phyloP scores from a whole-genome alignment of 2,888 invertebrate species.

The Cheilosia urbana region DNA sequence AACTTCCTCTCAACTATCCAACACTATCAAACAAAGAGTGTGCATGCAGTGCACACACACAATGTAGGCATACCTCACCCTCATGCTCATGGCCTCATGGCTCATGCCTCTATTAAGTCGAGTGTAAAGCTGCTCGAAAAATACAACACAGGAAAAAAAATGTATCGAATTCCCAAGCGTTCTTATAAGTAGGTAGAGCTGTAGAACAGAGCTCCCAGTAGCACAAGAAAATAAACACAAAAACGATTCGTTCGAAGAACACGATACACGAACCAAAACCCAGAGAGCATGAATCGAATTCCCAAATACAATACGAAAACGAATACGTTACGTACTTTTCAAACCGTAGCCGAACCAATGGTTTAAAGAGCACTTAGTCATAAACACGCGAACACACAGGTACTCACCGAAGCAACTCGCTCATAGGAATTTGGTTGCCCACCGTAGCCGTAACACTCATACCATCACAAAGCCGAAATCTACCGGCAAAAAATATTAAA shows the following conservation, averaged over 20 bases:
- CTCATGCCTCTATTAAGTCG: not conserved
- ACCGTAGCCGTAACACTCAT: constrained; percentile 24
- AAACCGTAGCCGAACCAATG: constrained; percentile 21
- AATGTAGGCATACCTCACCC: not conserved
- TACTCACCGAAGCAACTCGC: constrained; percentile 11
- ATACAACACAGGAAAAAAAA: constrained; percentile 17
- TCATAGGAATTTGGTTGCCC: not conserved
- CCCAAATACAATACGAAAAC: constrained; percentile 46
- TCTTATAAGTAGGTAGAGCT: constrained; percentile 27
- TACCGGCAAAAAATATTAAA: constrained; percentile 58
- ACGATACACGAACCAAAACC: constrained; percentile 44
- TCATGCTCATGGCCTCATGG: not conserved
- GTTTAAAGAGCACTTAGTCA: constrained; percentile 62
- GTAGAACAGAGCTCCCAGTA: too few relatives aligned
- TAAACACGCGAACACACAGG: constrained; percentile 37
- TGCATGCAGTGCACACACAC: not conserved
- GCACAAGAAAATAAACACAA: constrained; percentile 26
- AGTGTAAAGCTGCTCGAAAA: constrained; percentile 7
- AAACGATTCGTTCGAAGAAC: constrained; percentile 45
- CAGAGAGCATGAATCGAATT: constrained; percentile 71
- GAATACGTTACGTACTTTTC: constrained; percentile 24
- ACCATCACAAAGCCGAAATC: constrained; percentile 18
- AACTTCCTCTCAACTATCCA: not conserved
- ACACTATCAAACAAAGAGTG: not conserved
- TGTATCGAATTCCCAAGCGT: constrained; percentile 57